Base-by-base conservation (phyloP, 2,797 vertebrate genomes). In the Tympanoctomys barrerae region DNA sequence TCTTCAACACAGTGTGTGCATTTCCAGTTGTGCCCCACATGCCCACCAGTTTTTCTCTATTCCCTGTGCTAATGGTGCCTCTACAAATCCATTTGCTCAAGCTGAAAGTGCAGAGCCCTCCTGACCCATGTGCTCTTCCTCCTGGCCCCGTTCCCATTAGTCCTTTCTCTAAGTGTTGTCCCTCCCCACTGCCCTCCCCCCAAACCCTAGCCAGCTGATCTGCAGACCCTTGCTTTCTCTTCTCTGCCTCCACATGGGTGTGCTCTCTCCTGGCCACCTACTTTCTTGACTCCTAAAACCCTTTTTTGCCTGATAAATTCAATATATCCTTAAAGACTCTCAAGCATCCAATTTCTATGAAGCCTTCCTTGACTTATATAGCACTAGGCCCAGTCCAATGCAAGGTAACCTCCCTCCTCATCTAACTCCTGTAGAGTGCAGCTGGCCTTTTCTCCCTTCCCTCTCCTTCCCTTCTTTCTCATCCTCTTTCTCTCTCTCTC, bases 221-320 rank as follows among this genome's bases (percentile, higher is more conserved):
- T 10, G 3, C 54, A 36, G 66, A 70, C 5, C 28, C 24, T 87
- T 68, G 26, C 89, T 36, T 4, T 22, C 26, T 85, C 80, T 46
- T 8, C 18, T 54, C 66, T 46, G 14, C 26, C 18, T 33, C 16
- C 42, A 46, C 6, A 0, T 28, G 46, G 4, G 8, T 8, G 0
- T 19, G n/a, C 21, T 28, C n/a, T 61, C 49, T 54, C 68, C 31
- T 1, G 26, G 31, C 19, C 6, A 2, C 24, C 28, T 22, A 3
- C 11, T 78, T 71, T 7, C 22, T 71, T 68, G 18, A 9, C 49
- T 36, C 36, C 14, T 46, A 31, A 6, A 33, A 10, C 19, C 22
- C 39, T 68, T 7, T 39, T 68, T 54, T 66, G 8, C 22, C 39
- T 2, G n/a, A 49, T 28, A 77, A 42, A 33, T 21, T 78, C 70